These are phyloP conservation scores for Brachyopa scutellaris DNA, from an alignment of 2,888 invertebrate species.

Conservation along the genomic window DNA sequence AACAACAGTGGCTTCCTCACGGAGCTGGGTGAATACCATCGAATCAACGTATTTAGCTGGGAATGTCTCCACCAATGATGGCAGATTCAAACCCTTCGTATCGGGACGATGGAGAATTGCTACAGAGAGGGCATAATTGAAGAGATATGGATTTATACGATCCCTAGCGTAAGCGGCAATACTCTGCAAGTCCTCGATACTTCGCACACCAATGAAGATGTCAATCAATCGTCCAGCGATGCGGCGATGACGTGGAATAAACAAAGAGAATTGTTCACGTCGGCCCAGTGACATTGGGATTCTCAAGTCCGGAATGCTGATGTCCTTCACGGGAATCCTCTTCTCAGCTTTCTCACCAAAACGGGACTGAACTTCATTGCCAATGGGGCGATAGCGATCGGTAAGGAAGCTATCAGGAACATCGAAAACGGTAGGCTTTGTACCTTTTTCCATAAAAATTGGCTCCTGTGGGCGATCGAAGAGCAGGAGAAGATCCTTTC, in stretches of 20 bases:
- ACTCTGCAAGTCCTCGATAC: constrained; percentile 86
- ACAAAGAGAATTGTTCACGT: constrained; percentile 86
- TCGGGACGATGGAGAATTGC: constrained; percentile 86
- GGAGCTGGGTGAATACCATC: constrained; percentile 83
- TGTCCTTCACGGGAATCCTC: constrained; percentile 83
- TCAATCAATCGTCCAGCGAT: constrained; percentile 86
- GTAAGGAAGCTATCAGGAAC: constrained; percentile 84
- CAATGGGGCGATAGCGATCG: constrained; percentile 81
- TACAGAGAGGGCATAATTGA: constrained; percentile 89
- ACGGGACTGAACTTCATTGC: constrained; percentile 82
- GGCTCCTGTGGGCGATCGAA: constrained; percentile 89
- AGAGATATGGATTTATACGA: constrained; percentile 88
- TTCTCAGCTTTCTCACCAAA: constrained; percentile 83
- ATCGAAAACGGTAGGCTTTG: constrained; percentile 83
- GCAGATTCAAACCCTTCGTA: constrained; percentile 83
- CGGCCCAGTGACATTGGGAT: constrained; percentile 84
- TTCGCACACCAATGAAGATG: constrained; percentile 86
- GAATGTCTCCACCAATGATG: constrained; percentile 85
- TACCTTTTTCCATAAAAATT: constrained; percentile 87
- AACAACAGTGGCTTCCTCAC: constrained; percentile 83
- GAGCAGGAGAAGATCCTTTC: constrained; percentile 84
- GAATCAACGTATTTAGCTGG: constrained; percentile 85
- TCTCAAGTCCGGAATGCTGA: constrained; percentile 84
- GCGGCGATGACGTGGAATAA: constrained; percentile 85
- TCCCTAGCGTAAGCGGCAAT: constrained; percentile 86